Percentiles rank a stretch among this genome's conserved stretches.
Conservation (phyloP, 2,113 vertebrate genomes). For the Electrona antarctica region DNA sequence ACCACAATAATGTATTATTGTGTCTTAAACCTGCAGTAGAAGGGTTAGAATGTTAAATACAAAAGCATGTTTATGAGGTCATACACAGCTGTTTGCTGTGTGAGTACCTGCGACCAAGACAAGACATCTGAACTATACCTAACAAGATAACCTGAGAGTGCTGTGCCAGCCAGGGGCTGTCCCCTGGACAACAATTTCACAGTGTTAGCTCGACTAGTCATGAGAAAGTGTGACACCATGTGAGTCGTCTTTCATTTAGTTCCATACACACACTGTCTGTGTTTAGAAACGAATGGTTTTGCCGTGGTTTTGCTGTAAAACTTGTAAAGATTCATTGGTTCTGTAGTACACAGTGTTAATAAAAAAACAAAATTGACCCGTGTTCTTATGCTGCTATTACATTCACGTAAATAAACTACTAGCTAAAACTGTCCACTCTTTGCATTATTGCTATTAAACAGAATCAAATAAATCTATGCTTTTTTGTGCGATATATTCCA, state of each 20-base stretch:
- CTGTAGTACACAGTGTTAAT: too few species aligned
- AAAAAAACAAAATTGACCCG: too few species aligned
- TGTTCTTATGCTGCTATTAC: too few species aligned
- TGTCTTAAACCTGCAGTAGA: too few species aligned
- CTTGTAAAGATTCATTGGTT: too few species aligned
- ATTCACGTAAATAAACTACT: too few species aligned
- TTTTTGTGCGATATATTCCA: background rate
- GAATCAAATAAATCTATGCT: background rate
- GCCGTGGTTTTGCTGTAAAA: too few species aligned
- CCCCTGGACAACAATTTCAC: slow-evolving; percentile 10
- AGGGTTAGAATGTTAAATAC: background rate
- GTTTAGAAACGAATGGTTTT: too few species aligned
- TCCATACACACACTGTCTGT: background rate
- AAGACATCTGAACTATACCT: background rate
- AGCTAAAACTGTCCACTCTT: background rate
- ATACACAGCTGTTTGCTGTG: slow-evolving; percentile 10
- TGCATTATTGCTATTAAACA: background rate
- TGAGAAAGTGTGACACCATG: slow-evolving; percentile 15
- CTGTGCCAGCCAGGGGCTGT: slow-evolving; percentile 1
- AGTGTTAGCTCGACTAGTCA: slow-evolving; percentile 29
- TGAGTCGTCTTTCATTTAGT: background rate
- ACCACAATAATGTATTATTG: too few species aligned
- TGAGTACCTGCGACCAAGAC: background rate
- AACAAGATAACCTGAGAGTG: too few species aligned
- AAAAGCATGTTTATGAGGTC: background rate